Percentiles rank a stretch among this genome's conserved stretches.
Conservation (phyloP, 1,140 invertebrate genomes). For the Zaprionus camerounensis region DNA sequence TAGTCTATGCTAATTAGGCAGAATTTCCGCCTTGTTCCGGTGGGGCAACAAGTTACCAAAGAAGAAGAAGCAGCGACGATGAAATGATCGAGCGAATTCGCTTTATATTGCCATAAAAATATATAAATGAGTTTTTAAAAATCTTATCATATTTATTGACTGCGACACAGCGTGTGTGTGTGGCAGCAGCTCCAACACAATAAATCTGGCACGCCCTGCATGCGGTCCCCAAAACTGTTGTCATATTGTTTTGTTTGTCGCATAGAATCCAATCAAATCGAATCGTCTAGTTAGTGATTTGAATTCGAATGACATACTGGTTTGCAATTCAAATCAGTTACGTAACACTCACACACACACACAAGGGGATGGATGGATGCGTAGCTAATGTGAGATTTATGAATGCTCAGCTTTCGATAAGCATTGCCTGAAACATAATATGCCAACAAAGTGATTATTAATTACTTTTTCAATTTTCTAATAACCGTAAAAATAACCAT, state of each 20-base stretch:
- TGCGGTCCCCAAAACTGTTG: background rate
- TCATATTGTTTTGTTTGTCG: slow-evolving; percentile 17
- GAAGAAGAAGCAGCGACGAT: slow-evolving; percentile 25
- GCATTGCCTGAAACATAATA: slow-evolving; percentile 59
- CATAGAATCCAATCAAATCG: slow-evolving; percentile 24
- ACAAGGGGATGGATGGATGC: slow-evolving; percentile 22
- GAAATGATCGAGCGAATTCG: slow-evolving; percentile 49
- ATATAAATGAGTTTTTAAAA: slow-evolving; percentile 48
- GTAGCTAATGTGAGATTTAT: slow-evolving; percentile 68
- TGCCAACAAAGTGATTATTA: slow-evolving; percentile 71
- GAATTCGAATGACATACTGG: slow-evolving; percentile 57
- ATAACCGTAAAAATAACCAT: slow-evolving; percentile 76
- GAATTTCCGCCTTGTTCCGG: slow-evolving; percentile 64
- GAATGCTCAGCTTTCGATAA: slow-evolving; percentile 27
- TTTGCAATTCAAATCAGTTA: slow-evolving; percentile 67
- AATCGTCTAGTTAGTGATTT: slow-evolving; percentile 24
- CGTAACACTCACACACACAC: slow-evolving; percentile 38
- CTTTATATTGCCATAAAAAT: slow-evolving; percentile 57
- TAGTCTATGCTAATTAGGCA: slow-evolving; percentile 65
- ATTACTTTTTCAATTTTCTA: slow-evolving; percentile 77
- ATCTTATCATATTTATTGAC: slow-evolving; percentile 42
- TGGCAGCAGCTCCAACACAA: slow-evolving; percentile 23
- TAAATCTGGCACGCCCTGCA: slow-evolving; percentile 63
- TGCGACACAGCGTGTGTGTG: slow-evolving; percentile 22
- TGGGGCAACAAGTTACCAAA: slow-evolving; percentile 49